Evolutionary conservation across 2,113 vertebrate species (phyloP).

Genomic region (Mesembrinibis cayennensis): DNA sequence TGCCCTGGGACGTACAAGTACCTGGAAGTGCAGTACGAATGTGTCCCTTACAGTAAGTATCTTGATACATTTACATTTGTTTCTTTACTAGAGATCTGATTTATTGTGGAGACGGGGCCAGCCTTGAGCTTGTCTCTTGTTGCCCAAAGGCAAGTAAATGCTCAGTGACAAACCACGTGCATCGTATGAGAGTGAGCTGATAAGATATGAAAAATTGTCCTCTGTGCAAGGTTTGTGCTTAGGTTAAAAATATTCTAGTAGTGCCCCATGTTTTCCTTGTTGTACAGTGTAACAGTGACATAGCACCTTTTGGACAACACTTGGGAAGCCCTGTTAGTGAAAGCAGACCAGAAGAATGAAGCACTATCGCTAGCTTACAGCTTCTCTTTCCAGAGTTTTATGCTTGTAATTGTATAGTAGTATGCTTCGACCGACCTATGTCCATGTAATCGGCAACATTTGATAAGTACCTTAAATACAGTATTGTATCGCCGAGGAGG

Average conservation of each 20-base stretch:
- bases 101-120: neutral
- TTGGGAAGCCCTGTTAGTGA: neutral
- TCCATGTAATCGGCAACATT: neutral
- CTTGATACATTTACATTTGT: neutral
- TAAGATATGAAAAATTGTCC: neutral
- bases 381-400: neutral
- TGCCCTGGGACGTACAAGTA: conserved; percentile 97
- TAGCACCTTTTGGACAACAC: neutral
- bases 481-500: neutral
- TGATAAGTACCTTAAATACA: neutral
- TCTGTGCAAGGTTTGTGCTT: neutral
- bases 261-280: neutral
- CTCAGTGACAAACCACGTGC: neutral
- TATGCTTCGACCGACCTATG: rapidly evolving
- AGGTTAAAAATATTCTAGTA: neutral
- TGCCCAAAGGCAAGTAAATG: neutral
- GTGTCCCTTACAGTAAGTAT: conserved; percentile 97
- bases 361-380: neutral
- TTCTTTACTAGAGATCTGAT: neutral
- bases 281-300: neutral
- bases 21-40: conserved; percentile 96
- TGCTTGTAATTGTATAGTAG: neutral
- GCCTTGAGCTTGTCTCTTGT: neutral
- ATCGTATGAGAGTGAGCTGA: neutral
- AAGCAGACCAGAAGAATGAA: neutral